phyloP scores from a whole-genome alignment of 1,140 invertebrate species.

The Cheumatopsyche charites region DNA sequence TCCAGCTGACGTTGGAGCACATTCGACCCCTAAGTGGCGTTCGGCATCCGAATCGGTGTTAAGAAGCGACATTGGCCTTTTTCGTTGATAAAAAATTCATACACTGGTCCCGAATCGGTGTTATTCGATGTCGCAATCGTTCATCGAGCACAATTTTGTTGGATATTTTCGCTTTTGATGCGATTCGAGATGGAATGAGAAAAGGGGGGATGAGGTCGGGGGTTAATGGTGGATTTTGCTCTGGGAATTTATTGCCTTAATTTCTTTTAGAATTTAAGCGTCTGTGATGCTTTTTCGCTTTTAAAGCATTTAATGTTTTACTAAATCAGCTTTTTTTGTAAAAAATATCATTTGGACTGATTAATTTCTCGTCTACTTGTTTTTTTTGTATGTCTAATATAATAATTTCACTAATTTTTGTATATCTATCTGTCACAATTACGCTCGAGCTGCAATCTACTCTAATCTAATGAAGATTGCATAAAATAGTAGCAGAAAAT shows the following conservation, averaged over 20 bases:
- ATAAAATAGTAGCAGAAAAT: too few species aligned
- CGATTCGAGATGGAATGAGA: too few species aligned
- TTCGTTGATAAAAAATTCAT: not conserved
- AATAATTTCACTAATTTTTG: too few species aligned
- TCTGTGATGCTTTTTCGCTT: not conserved
- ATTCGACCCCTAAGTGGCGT: not conserved
- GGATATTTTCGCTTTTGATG: too few species aligned
- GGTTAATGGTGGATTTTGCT: conserved; percentile 36
- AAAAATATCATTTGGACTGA: not conserved
- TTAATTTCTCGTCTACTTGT: not conserved
- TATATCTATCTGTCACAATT: too few species aligned
- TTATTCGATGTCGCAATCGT: too few species aligned
- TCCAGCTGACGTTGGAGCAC: conserved; percentile 17
- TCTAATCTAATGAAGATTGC: too few species aligned
- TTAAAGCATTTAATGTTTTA: conserved; percentile 30
- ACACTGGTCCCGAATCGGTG: not conserved
- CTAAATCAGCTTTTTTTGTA: conserved; percentile 32
- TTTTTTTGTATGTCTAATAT: too few species aligned
- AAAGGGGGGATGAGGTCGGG: not conserved
- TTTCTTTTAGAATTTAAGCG: conserved; percentile 38
- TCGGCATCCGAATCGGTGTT: not conserved
- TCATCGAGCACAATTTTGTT: too few species aligned
- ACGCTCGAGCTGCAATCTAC: too few species aligned
- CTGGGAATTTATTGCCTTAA: conserved; percentile 39
- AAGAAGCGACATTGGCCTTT: not conserved